A percentile compares a stretch with the other conserved stretches of the same genome.
phyloP scores from a whole-genome alignment of 2,888 invertebrate species.

The Notocelia uddmanniana region DNA sequence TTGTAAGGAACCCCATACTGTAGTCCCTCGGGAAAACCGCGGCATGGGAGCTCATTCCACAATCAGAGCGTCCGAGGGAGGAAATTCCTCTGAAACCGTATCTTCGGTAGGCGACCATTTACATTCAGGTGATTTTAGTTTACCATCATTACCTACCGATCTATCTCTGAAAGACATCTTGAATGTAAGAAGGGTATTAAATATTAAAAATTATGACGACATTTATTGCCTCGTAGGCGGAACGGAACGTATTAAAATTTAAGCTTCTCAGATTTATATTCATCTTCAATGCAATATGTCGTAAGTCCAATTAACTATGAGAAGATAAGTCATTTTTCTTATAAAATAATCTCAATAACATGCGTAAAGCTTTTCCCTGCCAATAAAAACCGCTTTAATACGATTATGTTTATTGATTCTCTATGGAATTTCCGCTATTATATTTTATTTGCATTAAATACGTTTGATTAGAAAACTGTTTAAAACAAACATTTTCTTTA shows the following conservation, averaged over 20 bases:
- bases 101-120: no score
- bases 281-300: background rate
- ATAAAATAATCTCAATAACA: background rate
- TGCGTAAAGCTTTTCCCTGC: slow-evolving; percentile 9
- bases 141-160: background rate
- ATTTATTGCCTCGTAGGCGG: slow-evolving; percentile 4
- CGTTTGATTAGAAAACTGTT: background rate
- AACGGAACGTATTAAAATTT: slow-evolving; percentile 14
- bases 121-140: no score
- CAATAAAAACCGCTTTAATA: slow-evolving; percentile 18
- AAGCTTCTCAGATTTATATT: slow-evolving; percentile 16
- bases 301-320: background rate
- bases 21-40: no score
- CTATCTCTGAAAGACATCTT: background rate
- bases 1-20: no score
- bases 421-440: slow-evolving; percentile 16
- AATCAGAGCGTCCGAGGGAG: no score
- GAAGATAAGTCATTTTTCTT: slow-evolving; percentile 3
- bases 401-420: slow-evolving; percentile 27
- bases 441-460: background rate
- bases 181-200: slow-evolving; percentile 9
- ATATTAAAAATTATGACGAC: slow-evolving; percentile 28
- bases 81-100: no score
- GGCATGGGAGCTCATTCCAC: no score
- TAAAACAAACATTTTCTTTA: background rate